Evolutionary conservation across 2,797 vertebrate genomes (phyloP), one percentile per base, ranked within the genome.

Genomic region (Heterohyrax brucei): DNA sequence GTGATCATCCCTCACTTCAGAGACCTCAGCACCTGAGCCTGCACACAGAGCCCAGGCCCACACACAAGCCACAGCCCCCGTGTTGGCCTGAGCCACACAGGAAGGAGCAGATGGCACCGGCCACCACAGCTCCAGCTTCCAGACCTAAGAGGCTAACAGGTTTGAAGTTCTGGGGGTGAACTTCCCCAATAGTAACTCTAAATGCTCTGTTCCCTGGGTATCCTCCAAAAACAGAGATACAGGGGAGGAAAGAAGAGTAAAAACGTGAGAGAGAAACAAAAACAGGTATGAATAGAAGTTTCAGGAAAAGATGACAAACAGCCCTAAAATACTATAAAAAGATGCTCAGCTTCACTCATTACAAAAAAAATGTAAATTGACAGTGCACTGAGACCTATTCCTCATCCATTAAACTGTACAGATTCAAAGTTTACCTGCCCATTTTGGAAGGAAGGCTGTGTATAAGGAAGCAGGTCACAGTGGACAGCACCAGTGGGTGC

Each of bases 401-500:
- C 80, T 21, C 8, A 0, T 4, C 59, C 6, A 7, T 7, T n/a
- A 24, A 50, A 50, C 1, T 21, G 7, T 50, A 73, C 33, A 46
- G 26, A 16, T 56, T 59, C 79, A 14, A 7, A 24, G 9, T 1
- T 7, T 50, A 48, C 66, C 2, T 13, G 22, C 19, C n/a, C 33
- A 7, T 19, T 22, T 2, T 24, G 59, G 30, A 2, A 28, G 44
- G 6, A 0, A 48, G 76, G 61, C 68, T 62, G 8, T 1, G 14
- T 62, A 6, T 1, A 10, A 61, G 62, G 33, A 39, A 13, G 59
- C 5, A 7, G 62, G 44, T 5, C 1, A 14, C 18, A 72, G 2
- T 26, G 0, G 0, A 7, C 4, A 5, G 4, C 1, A 14, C 24
- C 7, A 28, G 62, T 2, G 21, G 66, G 18, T 46, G 9, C 39